Conservation (phyloP, 64 coral and sea anemone species). For the Anthopleura sola region DNA sequence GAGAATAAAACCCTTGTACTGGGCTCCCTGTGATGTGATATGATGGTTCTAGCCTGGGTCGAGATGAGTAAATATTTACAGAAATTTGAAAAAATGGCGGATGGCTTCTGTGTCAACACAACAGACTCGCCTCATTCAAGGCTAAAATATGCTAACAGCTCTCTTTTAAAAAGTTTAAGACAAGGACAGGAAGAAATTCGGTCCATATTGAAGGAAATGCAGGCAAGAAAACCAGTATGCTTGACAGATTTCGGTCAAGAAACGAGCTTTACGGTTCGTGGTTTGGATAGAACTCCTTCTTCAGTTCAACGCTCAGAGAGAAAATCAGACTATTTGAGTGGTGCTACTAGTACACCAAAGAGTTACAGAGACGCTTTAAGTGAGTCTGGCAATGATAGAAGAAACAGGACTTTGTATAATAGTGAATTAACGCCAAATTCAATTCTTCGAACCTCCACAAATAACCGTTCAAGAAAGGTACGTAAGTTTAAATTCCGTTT, state of each 20-base stretch:
- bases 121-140: conserved; percentile 49
- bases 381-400: conserved; percentile 69
- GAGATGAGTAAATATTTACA: conserved; percentile 21
- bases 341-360: conserved; percentile 58
- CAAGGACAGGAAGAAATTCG: conserved; percentile 68
- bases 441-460: conserved; percentile 43
- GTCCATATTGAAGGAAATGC: conserved; percentile 55
- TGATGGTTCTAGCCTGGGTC: conserved; percentile 16
- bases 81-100: conserved; percentile 77
- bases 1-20: too few relatives aligned
- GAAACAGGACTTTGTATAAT: conserved; percentile 32
- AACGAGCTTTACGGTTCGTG: conserved; percentile 66
- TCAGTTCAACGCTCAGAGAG: conserved; percentile 35
- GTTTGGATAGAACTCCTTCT: conserved; percentile 55
- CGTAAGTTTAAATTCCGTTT: too few relatives aligned
- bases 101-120: conserved; percentile 58
- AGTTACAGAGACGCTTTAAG: conserved; percentile 56
- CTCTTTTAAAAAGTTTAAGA: conserved; percentile 52
- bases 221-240: neutral
- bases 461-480: conserved; percentile 68
- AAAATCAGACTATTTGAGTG: neutral
- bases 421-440: conserved; percentile 36
- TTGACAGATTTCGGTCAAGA: conserved; percentile 19
- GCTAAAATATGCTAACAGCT: conserved; percentile 70
- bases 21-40: neutral